phyloP scores from a whole-genome alignment of 2,888 invertebrate species.

The Eupelmus urozonus region DNA sequence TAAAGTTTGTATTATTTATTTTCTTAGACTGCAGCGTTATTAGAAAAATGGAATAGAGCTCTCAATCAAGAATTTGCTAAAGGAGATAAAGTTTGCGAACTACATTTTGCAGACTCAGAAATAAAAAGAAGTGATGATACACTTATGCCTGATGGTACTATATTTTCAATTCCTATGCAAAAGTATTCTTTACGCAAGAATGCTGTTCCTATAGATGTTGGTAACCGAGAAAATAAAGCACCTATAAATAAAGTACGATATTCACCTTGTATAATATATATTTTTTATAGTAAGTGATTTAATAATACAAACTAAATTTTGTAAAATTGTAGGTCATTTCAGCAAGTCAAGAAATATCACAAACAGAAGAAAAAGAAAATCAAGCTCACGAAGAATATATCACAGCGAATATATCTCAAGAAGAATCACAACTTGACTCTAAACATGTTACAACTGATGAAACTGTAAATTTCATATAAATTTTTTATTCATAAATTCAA shows the following conservation, averaged over 20 bases:
- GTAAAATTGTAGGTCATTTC: too few species aligned
- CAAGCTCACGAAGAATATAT: too few species aligned
- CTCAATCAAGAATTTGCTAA: background rate
- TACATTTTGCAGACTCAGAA: constrained; percentile 30
- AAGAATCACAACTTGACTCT: too few species aligned
- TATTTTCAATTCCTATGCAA: constrained; percentile 33
- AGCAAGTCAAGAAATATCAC: too few species aligned
- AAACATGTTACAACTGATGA: too few species aligned
- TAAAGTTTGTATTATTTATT: too few species aligned
- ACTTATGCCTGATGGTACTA: constrained; percentile 24
- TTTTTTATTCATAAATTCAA: too few species aligned
- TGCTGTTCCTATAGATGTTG: constrained; percentile 8
- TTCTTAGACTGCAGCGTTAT: constrained; percentile 4
- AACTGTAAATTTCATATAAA: background rate
- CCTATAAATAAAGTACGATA: background rate
- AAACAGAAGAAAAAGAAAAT: too few species aligned
- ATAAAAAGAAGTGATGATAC: constrained; percentile 28
- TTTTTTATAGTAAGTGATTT: background rate
- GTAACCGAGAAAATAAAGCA: constrained; percentile 18
- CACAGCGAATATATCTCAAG: too few species aligned
- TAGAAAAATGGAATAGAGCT: constrained; percentile 17
- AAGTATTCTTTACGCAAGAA: constrained; percentile 18
- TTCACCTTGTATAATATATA: background rate
- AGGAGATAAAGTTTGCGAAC: constrained; percentile 37
- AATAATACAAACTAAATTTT: too few species aligned